A percentile compares a stretch with the other conserved stretches of the same genome.
Evolutionary conservation across 2,113 vertebrate species (phyloP).

Genomic region (Nestor notabilis): DNA sequence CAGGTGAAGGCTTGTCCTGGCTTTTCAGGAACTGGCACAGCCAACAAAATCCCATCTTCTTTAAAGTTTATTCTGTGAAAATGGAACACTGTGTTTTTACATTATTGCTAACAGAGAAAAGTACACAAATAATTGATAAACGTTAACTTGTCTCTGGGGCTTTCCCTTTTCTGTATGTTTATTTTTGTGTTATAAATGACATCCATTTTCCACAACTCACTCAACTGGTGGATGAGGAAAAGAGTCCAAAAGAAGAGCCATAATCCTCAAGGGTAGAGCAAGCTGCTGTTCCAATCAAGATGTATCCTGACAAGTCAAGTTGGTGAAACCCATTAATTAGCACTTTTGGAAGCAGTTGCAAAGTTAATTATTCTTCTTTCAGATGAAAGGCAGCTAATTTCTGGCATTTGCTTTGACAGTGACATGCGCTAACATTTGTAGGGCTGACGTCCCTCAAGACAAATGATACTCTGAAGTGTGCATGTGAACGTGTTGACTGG

Average conservation of each 20-base stretch:
- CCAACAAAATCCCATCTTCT: neutral
- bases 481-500: conserved; percentile 75
- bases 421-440: conserved; percentile 82
- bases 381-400: conserved; percentile 84
- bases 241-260: conserved; percentile 37
- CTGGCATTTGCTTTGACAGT: conserved; percentile 83
- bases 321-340: conserved; percentile 85
- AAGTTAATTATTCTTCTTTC: conserved; percentile 83
- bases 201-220: conserved; percentile 29
- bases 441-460: conserved; percentile 81
- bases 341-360: conserved; percentile 85
- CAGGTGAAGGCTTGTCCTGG: neutral
- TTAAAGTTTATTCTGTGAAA: neutral
- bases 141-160: neutral
- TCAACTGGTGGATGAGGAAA: conserved; percentile 1
- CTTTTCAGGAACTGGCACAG: neutral
- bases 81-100: neutral
- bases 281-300: conserved; percentile 68
- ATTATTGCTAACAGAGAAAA: conserved; percentile 17
- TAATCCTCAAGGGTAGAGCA: conserved; percentile 66
- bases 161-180: conserved; percentile 31
- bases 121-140: conserved; percentile 38
- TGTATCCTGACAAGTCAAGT: conserved; percentile 81
- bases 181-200: conserved; percentile 42
- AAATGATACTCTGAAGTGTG: conserved; percentile 76